A percentile compares a stretch with the other conserved stretches of the same genome.
Conservation (phyloP, 2,797 vertebrate species). For the Pseudotriccus pelzelni region DNA sequence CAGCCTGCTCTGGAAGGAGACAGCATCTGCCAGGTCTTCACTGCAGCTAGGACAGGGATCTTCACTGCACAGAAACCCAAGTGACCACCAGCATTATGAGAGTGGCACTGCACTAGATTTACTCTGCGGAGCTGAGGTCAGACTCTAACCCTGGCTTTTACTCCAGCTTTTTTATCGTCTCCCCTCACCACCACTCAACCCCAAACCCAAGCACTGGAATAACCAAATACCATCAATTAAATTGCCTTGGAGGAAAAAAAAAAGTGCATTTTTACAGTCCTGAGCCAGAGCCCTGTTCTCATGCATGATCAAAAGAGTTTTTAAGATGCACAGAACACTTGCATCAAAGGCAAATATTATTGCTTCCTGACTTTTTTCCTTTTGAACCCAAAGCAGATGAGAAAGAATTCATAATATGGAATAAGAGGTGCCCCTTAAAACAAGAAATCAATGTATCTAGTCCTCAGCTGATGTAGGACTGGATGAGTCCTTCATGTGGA, state of each 20-base stretch:
- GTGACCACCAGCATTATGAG: not conserved
- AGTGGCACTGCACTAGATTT: not conserved
- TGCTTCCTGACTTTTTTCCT: not conserved
- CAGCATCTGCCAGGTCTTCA: not conserved
- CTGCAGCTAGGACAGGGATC: not conserved
- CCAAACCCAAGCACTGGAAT: not conserved
- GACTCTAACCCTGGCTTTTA: not conserved
- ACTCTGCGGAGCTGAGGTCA: not conserved
- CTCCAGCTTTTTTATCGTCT: not conserved
- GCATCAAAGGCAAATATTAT: not conserved
- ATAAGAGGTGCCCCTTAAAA: not conserved
- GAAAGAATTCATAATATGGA: not conserved
- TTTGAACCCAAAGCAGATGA: not conserved
- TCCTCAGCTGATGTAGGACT: not conserved
- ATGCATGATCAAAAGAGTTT: not conserved
- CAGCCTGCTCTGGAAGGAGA: not conserved
- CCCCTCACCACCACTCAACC: not conserved
- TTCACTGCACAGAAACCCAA: not conserved
- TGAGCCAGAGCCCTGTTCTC: not conserved
- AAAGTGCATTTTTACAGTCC: not conserved
- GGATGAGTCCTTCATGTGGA: not conserved
- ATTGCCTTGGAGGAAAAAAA: not conserved
- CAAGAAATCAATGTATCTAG: not conserved
- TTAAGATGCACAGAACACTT: not conserved
- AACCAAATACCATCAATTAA: not conserved